Base-by-base conservation (phyloP, 2,797 vertebrate species). In the Rhinichthys osculus region DNA sequence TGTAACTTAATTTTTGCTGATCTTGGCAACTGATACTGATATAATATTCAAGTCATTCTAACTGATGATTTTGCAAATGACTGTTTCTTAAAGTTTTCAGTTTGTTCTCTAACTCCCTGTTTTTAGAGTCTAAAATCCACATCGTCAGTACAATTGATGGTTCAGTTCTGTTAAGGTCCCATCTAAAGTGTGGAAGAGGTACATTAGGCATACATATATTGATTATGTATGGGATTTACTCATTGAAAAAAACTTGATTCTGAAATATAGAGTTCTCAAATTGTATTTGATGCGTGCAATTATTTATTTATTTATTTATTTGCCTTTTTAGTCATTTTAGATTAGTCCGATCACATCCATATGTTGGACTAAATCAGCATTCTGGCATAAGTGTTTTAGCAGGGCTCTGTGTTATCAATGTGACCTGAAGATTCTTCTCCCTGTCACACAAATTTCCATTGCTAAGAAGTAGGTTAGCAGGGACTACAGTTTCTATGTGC, bases 351-450 rank as follows among this genome's bases (percentile, higher is more conserved):
- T 78, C 72, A 14, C 33, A 38, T 67, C 42, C 62, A 30, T 54
- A 44, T 78, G 17, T 9, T 62, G 9, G 23, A 54, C 40, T 85
- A 50, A 85, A 71, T 71, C 38, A 21, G 66, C 35, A 16, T 30
- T 50, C 52, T 62, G 2, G 35, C 27, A 54, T 7, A 62, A 23
- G 14, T 16, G 21, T 70, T 88, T 77, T 71, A 64, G 19, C 19
- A 27, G 66, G 71, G 33, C 7, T 83, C 74, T 66, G 44, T 54
- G 66, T 86, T 64, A 81, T 76, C 57, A 78, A 14, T 27, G 71
- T 84, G 78, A 87, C 66, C 44, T 50, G 38, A 82, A 64, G 76
- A 71, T 50, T 42, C 9, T n/a, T 85, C 27, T 14, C 27, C 67
- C 16, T 21, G 30, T 42, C n/a, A 42, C 38, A 66, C 42, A 74